These are phyloP conservation scores for Tylochromis polylepis DNA, from an alignment of 2,113 vertebrate genomes.

Conservation along the genomic window DNA sequence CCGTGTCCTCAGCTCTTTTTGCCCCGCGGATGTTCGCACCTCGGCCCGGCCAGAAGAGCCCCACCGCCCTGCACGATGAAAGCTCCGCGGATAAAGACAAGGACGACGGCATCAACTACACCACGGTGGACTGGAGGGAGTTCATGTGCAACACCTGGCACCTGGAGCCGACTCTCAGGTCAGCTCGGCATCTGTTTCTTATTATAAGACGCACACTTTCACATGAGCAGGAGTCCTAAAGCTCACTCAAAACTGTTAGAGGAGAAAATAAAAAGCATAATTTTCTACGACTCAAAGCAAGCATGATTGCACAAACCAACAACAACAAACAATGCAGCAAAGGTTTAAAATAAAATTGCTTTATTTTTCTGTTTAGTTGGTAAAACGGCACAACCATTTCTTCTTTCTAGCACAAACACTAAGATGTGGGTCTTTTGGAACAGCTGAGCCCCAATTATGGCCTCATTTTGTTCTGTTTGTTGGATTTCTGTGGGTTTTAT, in stretches of 20 bases:
- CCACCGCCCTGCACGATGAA: conserved; percentile 81
- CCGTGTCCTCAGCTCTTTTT: conserved; percentile 79
- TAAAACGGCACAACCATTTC: not conserved
- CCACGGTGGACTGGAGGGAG: conserved; percentile 97
- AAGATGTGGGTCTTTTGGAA: not conserved
- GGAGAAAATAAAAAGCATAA: not conserved
- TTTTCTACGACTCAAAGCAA: not conserved
- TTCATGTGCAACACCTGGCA: conserved; percentile 99
- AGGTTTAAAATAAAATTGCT: not conserved
- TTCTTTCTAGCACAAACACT: not conserved
- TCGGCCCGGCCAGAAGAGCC: conserved; percentile 91
- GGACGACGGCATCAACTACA: conserved; percentile 86
- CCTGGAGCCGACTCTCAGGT: conserved; percentile 95
- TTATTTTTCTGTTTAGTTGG: not conserved
- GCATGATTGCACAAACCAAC: not conserved
- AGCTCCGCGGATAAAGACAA: conserved; percentile 76
- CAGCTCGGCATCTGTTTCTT: not conserved
- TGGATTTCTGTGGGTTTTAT: not conserved
- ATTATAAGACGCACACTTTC: not conserved
- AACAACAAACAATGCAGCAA: not conserved
- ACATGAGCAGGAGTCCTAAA: not conserved
- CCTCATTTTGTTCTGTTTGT: not conserved
- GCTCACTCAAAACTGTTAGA: not conserved
- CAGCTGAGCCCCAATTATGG: not conserved
- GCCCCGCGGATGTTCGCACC: conserved; percentile 84